These are phyloP conservation scores for Montipora efflorescens DNA, from an alignment of 64 coral and sea anemone species.

Conservation along the genomic window DNA sequence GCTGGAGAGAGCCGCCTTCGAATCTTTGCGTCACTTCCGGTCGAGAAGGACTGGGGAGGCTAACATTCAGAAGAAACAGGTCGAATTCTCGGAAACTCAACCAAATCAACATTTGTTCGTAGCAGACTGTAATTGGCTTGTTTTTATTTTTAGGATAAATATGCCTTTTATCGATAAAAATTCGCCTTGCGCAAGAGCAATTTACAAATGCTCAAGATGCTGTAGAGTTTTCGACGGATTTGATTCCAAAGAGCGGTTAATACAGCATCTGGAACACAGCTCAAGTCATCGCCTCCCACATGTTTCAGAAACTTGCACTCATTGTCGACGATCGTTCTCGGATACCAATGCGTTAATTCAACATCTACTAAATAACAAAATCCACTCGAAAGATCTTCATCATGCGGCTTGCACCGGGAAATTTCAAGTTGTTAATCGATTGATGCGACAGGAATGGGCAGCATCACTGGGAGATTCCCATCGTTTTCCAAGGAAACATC, in stretches of 20 bases:
- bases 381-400: constrained; percentile 74
- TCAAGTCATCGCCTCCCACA: background rate
- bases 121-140: background rate
- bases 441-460: constrained; percentile 59
- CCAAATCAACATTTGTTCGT: no score
- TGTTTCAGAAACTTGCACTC: constrained; percentile 4
- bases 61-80: no score
- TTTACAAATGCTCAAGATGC: constrained; percentile 15
- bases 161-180: constrained; percentile 63
- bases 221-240: constrained; percentile 2
- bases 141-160: background rate
- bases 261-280: constrained; percentile 63
- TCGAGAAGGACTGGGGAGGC: no score
- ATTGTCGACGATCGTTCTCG: constrained; percentile 35
- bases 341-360: constrained; percentile 59
- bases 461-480: constrained; percentile 57
- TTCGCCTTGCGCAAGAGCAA: constrained; percentile 37
- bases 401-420: constrained; percentile 67
- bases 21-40: no score
- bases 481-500: background rate
- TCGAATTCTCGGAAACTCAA: no score
- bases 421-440: constrained; percentile 38
- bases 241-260: constrained; percentile 10
- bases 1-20: no score
- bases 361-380: constrained; percentile 53